Evolutionary conservation across 2,888 invertebrate species (phyloP).

Genomic region (Pemphredon lugubris): DNA sequence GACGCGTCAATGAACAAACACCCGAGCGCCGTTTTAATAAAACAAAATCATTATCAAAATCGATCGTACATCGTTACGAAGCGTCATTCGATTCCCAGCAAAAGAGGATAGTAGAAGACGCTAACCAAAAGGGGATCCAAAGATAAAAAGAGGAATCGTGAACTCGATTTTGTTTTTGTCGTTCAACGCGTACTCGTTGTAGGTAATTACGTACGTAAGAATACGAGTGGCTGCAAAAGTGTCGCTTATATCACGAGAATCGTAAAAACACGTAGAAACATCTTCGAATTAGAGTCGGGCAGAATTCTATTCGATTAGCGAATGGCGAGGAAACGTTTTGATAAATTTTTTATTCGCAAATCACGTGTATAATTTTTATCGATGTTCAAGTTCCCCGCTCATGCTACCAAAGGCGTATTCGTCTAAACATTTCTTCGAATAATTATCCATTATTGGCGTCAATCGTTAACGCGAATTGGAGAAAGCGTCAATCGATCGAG

Average conservation of each 20-base stretch:
- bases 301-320: background rate
- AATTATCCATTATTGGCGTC: too few species aligned
- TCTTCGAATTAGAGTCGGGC: background rate
- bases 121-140: too few species aligned
- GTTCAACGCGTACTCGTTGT: constrained; percentile 3
- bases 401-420: too few species aligned
- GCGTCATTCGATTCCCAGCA: background rate
- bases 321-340: background rate
- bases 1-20: background rate
- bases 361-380: background rate
- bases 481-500: too few species aligned
- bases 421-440: too few species aligned
- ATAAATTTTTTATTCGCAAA: constrained; percentile 1
- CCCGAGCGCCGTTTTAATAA: background rate
- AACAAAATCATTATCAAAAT: constrained; percentile 1
- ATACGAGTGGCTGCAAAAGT: constrained; percentile 2
- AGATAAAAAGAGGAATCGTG: too few species aligned
- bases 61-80: background rate
- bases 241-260: constrained; percentile 13
- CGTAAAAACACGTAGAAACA: background rate
- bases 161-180: constrained; percentile 7
- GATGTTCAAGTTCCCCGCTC: too few species aligned
- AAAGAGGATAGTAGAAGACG: too few species aligned
- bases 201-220: constrained; percentile 6
- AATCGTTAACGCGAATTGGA: too few species aligned